Percentiles rank a stretch among this genome's conserved stretches.
These are phyloP conservation scores for Lethenteron reissneri DNA, from an alignment of 2,113 vertebrate species.

Conservation along the genomic window DNA sequence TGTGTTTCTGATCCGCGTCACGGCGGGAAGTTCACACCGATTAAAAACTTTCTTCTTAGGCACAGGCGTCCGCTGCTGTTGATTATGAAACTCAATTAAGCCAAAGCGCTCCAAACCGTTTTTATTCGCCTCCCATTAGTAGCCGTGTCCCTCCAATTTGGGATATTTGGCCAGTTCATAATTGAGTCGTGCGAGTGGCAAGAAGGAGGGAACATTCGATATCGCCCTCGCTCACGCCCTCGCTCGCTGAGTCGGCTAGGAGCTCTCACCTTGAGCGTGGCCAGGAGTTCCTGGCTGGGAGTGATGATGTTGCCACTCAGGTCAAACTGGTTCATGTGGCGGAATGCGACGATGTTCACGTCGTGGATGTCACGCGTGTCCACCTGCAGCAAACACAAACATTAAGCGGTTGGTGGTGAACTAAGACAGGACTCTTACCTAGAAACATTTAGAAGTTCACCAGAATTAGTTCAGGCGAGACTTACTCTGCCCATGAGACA, in stretches of 20 bases:
- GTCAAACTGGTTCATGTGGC: conserved; percentile 91
- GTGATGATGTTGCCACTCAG: conserved; percentile 83
- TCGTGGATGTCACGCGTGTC: conserved; percentile 61
- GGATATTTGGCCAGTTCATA: too few species aligned
- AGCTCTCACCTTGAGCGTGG: conserved; percentile 53
- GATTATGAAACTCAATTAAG: too few species aligned
- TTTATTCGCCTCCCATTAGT: too few species aligned
- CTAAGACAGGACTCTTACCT: background rate
- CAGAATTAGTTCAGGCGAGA: background rate
- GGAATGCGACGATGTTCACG: conserved; percentile 78
- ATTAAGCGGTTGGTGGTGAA: background rate
- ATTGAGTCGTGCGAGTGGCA: conserved; percentile 8
- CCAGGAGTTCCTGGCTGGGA: conserved; percentile 46
- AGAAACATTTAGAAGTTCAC: background rate
- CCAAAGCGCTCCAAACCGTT: too few species aligned
- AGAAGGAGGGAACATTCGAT: conserved; percentile 7
- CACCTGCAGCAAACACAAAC: conserved; percentile 27
- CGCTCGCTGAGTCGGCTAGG: background rate
- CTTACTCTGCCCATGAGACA: background rate
- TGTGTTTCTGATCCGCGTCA: too few species aligned
- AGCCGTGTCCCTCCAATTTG: too few species aligned
- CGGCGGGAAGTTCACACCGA: too few species aligned
- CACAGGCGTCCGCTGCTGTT: too few species aligned
- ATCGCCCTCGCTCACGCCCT: background rate
- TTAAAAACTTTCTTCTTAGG: too few species aligned